Base-by-base conservation (phyloP, 2,888 invertebrate genomes). In the Hypomecis punctinalis region DNA sequence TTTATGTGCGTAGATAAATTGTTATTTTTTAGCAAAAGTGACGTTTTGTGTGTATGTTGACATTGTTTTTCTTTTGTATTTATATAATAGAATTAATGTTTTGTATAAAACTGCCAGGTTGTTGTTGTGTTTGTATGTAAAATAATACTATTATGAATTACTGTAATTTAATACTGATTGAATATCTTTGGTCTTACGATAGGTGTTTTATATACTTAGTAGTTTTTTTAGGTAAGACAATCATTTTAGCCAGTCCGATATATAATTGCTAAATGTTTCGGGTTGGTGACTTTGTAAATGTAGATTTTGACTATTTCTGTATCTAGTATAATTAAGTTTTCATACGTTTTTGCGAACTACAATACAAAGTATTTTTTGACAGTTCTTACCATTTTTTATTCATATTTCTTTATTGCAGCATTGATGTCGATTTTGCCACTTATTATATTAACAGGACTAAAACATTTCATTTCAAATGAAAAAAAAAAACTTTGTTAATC, bases 1-100 rank as follows among this genome's bases (percentile, higher is more conserved):
- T 74, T 75, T 79, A 74, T 75, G 84, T 84, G 85, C 88, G 85
- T 89, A 88, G 85, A 71, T 75, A 72, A 71, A 81, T 81, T 80
- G 81, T 86, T 86, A 81, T 77, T 83, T 82, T 23, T 82, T 80
- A 81, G 78, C 78, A 70, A 73, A 63, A 73, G 70, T 60, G 69
- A 76, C 73, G 72, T 56, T 62, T 73, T 78, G 81, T 78, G 81
- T 73, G 82, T 72, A 81, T 76, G 78, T 83, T 78, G 77, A 77
- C 75, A 76, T 82, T 72, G 77, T 83, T 75, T 51, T 52, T 52
- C 6, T 52, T 52, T 81, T 75, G 72, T 80, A 77, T 77, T 73
- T 78, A 73, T 76, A 63, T 79, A 75, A 72, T 76, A 64, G 79
- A 75, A 72, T 71, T 73, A 75, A 62, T 60, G 64, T 62, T 78